Percentiles rank a stretch among this genome's conserved stretches.
These are phyloP conservation scores for Sceloporus undulatus DNA, from an alignment of 2,113 vertebrate genomes.

Conservation along the genomic window DNA sequence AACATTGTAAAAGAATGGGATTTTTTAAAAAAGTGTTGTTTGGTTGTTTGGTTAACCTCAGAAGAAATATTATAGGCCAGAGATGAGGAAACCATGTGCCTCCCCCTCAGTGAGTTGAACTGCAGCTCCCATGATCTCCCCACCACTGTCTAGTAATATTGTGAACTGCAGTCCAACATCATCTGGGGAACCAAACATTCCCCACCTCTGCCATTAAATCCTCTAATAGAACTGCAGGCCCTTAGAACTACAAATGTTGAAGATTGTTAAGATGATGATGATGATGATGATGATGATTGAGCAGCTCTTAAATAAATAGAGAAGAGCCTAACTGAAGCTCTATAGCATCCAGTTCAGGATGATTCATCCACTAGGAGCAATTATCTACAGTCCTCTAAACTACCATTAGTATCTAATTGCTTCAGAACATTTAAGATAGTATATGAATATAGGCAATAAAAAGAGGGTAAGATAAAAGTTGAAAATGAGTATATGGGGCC, in stretches of 20 bases:
- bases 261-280: neutral
- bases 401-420: neutral
- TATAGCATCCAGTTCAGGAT: neutral
- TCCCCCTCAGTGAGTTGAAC: too few relatives aligned
- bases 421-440: neutral
- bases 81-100: neutral
- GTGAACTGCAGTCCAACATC: too few relatives aligned
- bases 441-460: slow-evolving; percentile 18
- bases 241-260: neutral
- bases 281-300: neutral
- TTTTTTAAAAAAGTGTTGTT: too few relatives aligned
- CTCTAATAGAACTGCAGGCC: neutral
- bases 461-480: neutral
- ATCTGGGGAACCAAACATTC: too few relatives aligned
- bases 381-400: neutral
- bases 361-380: neutral
- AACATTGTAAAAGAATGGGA: too few relatives aligned
- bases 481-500: neutral
- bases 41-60: too few relatives aligned
- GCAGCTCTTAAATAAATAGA: neutral
- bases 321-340: neutral
- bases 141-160: too few relatives aligned
- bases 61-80: too few relatives aligned
- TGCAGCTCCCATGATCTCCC: neutral
- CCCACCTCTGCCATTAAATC: neutral